Conservation (phyloP, 2,113 vertebrate genomes). For the Ailuropoda melanoleuca region DNA sequence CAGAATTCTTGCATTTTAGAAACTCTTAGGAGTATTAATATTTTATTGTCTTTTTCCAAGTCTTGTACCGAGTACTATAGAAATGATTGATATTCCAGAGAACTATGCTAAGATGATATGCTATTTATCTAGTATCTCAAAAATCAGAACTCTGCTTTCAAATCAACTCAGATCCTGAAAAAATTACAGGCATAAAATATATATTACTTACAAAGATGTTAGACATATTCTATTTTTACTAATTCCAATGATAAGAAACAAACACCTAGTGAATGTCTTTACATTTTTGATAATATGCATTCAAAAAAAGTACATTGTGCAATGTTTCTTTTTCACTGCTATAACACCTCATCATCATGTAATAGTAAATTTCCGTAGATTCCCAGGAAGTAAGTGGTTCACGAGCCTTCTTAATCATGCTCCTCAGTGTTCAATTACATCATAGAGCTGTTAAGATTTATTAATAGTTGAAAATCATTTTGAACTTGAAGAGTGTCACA, state of each 20-base stretch:
- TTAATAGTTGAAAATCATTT: conserved; percentile 55
- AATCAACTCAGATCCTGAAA: background rate
- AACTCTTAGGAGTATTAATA: background rate
- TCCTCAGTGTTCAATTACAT: conserved; percentile 30
- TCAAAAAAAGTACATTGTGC: background rate
- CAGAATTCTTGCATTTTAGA: background rate
- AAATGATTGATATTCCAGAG: background rate
- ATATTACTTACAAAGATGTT: background rate
- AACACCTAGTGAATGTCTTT: background rate
- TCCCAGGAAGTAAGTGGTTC: background rate
- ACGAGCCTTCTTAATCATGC: background rate
- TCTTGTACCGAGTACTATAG: background rate
- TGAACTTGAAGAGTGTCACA: conserved; percentile 49
- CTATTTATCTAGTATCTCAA: conserved; percentile 8
- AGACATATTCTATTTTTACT: background rate
- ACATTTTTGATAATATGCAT: background rate
- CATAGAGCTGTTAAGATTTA: background rate
- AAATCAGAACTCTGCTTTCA: conserved; percentile 14
- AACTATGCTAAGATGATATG: background rate
- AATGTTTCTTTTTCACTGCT: background rate
- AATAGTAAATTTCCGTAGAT: background rate
- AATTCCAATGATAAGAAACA: background rate
- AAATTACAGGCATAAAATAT: background rate
- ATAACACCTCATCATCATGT: background rate
- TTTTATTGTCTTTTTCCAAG: conserved; percentile 26